phyloP scores from a whole-genome alignment of 2,888 invertebrate species.

The Glyphotaelius pellucidus region DNA sequence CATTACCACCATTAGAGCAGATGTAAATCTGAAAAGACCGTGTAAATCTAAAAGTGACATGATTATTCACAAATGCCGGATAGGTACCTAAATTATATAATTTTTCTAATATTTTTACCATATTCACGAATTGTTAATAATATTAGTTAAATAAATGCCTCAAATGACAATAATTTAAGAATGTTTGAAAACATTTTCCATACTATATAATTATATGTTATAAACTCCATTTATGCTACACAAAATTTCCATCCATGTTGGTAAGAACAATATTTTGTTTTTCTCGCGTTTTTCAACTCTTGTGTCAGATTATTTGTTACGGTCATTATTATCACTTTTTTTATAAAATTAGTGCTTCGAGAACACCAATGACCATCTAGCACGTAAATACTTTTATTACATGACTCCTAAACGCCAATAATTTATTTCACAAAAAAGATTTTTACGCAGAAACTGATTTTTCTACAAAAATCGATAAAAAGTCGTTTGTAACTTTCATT shows the following conservation, averaged over 20 bases:
- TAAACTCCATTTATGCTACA: too few species aligned
- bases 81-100: too few species aligned
- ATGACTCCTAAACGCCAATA: not conserved
- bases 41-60: too few species aligned
- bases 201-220: too few species aligned
- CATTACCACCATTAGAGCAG: too few species aligned
- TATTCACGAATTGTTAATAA: too few species aligned
- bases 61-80: too few species aligned
- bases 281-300: not conserved
- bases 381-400: not conserved
- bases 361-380: not conserved
- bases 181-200: too few species aligned
- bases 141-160: too few species aligned
- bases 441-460: not conserved
- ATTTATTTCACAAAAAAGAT: not conserved
- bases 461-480: not conserved
- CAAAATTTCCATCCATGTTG: not conserved
- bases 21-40: too few species aligned
- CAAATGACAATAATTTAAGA: too few species aligned
- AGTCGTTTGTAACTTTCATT: not conserved
- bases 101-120: too few species aligned
- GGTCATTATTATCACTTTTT: not conserved
- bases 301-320: not conserved
- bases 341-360: not conserved
- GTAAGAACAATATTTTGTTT: not conserved